phyloP scores from a whole-genome alignment of 2,797 vertebrate species.

The Myripristis jacobus region DNA sequence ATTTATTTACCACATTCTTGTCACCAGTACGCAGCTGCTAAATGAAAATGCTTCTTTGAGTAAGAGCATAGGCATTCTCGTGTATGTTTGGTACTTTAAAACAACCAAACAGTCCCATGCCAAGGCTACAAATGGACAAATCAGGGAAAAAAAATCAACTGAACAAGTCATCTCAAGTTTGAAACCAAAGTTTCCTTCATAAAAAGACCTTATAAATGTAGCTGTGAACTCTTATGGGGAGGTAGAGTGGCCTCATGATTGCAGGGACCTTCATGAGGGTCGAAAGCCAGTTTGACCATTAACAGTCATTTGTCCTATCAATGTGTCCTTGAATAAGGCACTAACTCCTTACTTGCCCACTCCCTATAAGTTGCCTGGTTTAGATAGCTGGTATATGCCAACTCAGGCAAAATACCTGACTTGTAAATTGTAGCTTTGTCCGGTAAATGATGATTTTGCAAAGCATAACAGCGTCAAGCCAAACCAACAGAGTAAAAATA shows the following conservation, averaged over 20 bases:
- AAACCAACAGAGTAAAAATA: too few relatives aligned
- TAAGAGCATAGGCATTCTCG: neutral
- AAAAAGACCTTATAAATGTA: conserved; percentile 7
- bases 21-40: neutral
- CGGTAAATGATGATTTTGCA: neutral
- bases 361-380: too few relatives aligned
- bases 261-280: conserved; percentile 16
- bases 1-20: too few relatives aligned
- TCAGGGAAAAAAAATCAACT: neutral
- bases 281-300: conserved; percentile 28
- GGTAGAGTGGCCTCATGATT: conserved; percentile 55
- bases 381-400: neutral
- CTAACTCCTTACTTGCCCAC: conserved; percentile 3
- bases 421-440: neutral
- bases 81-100: conserved; percentile 4
- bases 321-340: conserved; percentile 14
- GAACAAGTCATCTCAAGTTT: neutral
- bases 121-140: neutral
- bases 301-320: conserved; percentile 20
- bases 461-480: neutral
- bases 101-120: conserved; percentile 1
- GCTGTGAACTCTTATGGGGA: conserved; percentile 26
- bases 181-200: conserved; percentile 8
- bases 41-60: conserved; percentile 4
- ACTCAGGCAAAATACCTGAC: neutral